Evolutionary conservation across 1,140 invertebrate genomes (phyloP), one percentile per base, ranked within the genome.

Genomic region (Physella acuta): DNA sequence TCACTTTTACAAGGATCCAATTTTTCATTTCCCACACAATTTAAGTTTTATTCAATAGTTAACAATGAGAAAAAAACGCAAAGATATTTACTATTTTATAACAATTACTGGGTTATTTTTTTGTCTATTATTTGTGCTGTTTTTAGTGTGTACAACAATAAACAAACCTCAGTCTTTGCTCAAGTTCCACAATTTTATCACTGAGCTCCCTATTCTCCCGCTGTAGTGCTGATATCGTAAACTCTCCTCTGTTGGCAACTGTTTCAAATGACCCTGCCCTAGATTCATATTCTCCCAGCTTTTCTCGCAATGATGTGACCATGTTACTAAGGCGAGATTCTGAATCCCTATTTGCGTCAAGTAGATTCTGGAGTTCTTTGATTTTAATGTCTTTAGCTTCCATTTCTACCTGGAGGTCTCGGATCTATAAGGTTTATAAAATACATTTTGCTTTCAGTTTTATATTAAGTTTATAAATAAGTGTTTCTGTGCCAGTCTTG

Each of bases 351-450:
- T 71, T 73, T 24, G 77, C 76, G 28, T 85, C 81, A 55, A 80
- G 62, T 34, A 80, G 66, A 31, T 72, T 70, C 49, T 81, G 72
- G 14, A 81, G 55, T 62, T 85, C 83, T 31, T 75, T 78, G 11
- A 85, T 77, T 72, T 78, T 81, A 34, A 81, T 74, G 44, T 83
- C 82, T 75, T 78, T 81, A n/a, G 73, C 65, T 67, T 84, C 79
- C 64, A 82, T 16, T 66, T 82, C 75, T 49, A 63, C 69, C 67
- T 82, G 77, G 33, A 72, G 53, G 20, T 82, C 82, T 56, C 75
- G 59, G 16, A 82, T 63, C 82, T 84, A 68, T 26, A n/a, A n/a
- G n/a, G n/a, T n/a, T n/a, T n/a, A n/a, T n/a, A n/a, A n/a, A n/a
- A n/a, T n/a, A n/a, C n/a, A n/a, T n/a, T n/a, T n/a, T n/a, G n/a